Conservation (phyloP, 1,140 invertebrate species). For the Tachypleus tridentatus region DNA sequence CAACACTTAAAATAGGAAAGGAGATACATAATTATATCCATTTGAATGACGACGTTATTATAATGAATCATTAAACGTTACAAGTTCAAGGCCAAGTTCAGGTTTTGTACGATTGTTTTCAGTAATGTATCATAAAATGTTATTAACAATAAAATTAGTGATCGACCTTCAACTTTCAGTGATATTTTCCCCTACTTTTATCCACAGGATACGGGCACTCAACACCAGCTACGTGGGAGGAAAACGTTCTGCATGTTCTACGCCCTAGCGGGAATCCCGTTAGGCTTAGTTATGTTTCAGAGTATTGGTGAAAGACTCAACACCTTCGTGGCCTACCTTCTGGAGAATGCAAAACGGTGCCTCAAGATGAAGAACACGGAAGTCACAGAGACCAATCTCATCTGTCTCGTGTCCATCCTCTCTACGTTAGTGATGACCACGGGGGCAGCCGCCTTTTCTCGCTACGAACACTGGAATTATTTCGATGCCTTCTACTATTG, state of each 20-base stretch:
- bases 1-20: too few species aligned
- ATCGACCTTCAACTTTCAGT: too few species aligned
- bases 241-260: constrained; percentile 86
- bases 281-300: constrained; percentile 97
- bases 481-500: constrained; percentile 98
- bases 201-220: constrained; percentile 77
- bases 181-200: too few species aligned
- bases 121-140: too few species aligned
- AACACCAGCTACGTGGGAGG: constrained; percentile 72
- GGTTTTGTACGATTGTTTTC: too few species aligned
- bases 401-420: constrained; percentile 87
- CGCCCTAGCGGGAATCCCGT: constrained; percentile 81
- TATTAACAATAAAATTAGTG: too few species aligned
- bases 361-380: constrained; percentile 42
- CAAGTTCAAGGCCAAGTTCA: too few species aligned
- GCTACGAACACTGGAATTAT: constrained; percentile 93
- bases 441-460: constrained; percentile 87
- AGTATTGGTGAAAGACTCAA: constrained; percentile 94
- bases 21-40: too few species aligned
- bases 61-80: too few species aligned
- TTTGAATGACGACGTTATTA: too few species aligned
- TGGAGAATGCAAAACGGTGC: constrained; percentile 67
- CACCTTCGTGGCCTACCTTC: constrained; percentile 86
- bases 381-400: constrained; percentile 77
- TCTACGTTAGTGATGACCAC: constrained; percentile 89